Evolutionary conservation across 2,113 vertebrate species (phyloP).

Genomic region (Hystrix brachyura): DNA sequence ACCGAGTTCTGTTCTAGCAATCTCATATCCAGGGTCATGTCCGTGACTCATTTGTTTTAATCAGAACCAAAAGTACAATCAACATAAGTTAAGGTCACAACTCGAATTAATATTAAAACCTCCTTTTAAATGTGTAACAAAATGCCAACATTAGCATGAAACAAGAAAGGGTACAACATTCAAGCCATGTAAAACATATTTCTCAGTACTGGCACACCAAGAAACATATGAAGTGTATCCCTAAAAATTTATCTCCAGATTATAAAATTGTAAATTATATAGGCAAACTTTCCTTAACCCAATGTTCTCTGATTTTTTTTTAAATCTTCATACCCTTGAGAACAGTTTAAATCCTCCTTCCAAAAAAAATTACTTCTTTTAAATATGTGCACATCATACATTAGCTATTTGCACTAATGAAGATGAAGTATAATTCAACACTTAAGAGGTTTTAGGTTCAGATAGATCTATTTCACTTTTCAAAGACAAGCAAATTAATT

Average conservation of each 20-base stretch:
- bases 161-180: conserved; percentile 47
- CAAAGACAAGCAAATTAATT: conserved; percentile 20
- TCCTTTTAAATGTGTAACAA: conserved; percentile 62
- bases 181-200: conserved; percentile 24
- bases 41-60: conserved; percentile 60
- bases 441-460: conserved; percentile 33
- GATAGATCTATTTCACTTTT: conserved; percentile 35
- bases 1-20: not conserved
- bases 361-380: not conserved
- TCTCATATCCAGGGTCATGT: conserved; percentile 30
- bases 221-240: conserved; percentile 1
- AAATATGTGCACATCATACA: conserved; percentile 8
- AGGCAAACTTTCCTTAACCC: conserved; percentile 43
- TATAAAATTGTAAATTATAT: conserved; percentile 43
- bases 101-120: conserved; percentile 67
- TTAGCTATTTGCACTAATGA: conserved; percentile 24
- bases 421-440: conserved; percentile 23
- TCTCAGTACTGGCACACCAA: not conserved
- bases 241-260: conserved; percentile 21
- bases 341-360: not conserved
- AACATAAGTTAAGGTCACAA: conserved; percentile 67
- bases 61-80: conserved; percentile 58
- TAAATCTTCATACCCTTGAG: conserved; percentile 14
- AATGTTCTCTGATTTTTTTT: not conserved
- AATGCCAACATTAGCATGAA: conserved; percentile 72